Evolutionary conservation across 2,888 invertebrate genomes (phyloP), one percentile per base, ranked within the genome.

Genomic region (Orgyia antiqua): DNA sequence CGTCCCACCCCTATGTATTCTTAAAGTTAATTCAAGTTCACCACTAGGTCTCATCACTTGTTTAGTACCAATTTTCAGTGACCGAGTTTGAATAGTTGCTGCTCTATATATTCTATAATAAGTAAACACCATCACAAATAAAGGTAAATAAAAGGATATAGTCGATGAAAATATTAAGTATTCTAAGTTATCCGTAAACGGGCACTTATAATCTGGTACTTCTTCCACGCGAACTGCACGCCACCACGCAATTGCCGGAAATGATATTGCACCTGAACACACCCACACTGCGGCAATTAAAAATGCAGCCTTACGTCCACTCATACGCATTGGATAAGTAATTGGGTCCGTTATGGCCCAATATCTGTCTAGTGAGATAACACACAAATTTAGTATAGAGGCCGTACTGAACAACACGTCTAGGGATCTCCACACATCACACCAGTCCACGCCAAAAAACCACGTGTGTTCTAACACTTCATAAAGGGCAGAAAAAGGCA

Each of bases 281-380:
- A 98, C 90, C 99, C 99, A 99, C 4, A 99, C 98, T 4, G 94
- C 92, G 0, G 94, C 94, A 41, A 99, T 98, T 5, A 98, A 89
- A 13, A 94, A 89, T 2, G 92, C 93, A 0, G 98, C 97, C 35
- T 95, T 89, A 36, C 92, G 90, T 23, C 94, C 91, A 13, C 96
- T 97, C 96, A 99, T 98, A 43, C 93, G 89, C 86, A 94, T 95
- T 1, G 98, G 97, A 79, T 99, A 99, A 27, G 96, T 95, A 50
- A 99, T 97, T 0, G 99, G 99, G 79, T 99, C 98, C 8, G 97
- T 98, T 42, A 99, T 99, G 25, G 99, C 99, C 98, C 98, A 98
- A 77, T 99, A 99, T 10, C 98, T 91, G 72, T 98, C 98, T 58
- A 98, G 73, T 0, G 97, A 96, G 59, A 98, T 99, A 15, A 99